These are phyloP conservation scores for Drosophila diplacantha DNA, from an alignment of 2,888 invertebrate genomes.

Conservation along the genomic window DNA sequence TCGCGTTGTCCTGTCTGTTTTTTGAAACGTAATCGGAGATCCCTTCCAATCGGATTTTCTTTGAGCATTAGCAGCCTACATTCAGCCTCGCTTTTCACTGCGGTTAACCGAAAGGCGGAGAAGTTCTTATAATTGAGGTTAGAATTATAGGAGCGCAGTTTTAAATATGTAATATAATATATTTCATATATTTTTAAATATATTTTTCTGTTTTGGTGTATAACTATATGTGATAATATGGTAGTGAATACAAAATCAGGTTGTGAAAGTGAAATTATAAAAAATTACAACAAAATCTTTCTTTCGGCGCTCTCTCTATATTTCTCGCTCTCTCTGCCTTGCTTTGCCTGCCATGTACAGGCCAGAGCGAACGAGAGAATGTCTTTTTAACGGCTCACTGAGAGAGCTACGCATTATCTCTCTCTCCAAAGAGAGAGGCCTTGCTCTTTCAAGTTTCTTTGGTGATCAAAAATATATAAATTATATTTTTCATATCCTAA, in stretches of 20 bases:
- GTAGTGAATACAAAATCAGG: no score
- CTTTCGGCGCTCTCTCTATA: neutral
- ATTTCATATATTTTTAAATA: no score
- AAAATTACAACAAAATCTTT: no score
- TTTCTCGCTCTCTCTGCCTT: neutral
- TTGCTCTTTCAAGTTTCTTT: no score
- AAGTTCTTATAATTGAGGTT: neutral
- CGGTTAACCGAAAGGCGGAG: constrained; percentile 26
- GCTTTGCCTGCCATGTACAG: no score
- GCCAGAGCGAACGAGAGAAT: neutral
- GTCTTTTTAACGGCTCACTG: neutral
- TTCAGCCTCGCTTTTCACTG: constrained; percentile 26
- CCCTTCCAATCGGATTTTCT: constrained; percentile 1
- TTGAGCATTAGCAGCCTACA: constrained; percentile 5
- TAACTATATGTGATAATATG: neutral
- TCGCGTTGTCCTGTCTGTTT: constrained; percentile 14
- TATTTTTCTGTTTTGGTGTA: neutral
- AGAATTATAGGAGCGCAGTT: neutral
- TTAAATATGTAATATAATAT: no score
- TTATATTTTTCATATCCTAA: no score
- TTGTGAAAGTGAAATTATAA: no score
- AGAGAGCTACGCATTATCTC: neutral
- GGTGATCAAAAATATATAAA: no score
- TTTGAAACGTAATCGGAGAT: constrained; percentile 16
- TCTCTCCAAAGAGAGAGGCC: no score